A percentile compares a stretch with the other conserved stretches of the same genome.
These are phyloP conservation scores for Hestina assimilis DNA, from an alignment of 1,140 invertebrate genomes.

Conservation along the genomic window DNA sequence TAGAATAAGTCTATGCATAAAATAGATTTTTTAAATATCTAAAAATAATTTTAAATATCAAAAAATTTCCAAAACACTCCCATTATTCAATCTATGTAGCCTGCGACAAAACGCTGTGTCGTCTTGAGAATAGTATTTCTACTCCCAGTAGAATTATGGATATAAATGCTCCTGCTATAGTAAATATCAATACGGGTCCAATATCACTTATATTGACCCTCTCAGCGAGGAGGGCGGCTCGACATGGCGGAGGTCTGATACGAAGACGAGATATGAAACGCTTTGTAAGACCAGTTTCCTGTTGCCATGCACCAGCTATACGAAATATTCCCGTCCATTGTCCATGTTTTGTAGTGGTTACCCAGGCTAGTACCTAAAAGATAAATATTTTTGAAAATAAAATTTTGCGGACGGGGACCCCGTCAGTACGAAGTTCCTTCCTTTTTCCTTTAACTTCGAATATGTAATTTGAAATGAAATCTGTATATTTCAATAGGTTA, in stretches of 20 bases:
- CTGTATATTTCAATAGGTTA: too few relatives aligned
- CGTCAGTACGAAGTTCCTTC: too few relatives aligned
- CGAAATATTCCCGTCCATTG: constrained; percentile 47
- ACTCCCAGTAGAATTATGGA: constrained; percentile 42
- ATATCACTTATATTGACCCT: constrained; percentile 57
- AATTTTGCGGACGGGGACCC: too few relatives aligned
- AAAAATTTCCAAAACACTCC: too few relatives aligned
- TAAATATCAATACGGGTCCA: constrained; percentile 36
- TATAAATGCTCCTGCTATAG: constrained; percentile 27
- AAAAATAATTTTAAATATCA: too few relatives aligned
- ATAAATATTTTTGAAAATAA: too few relatives aligned
- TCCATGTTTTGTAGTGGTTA: constrained; percentile 45
- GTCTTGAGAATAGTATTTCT: constrained; percentile 34
- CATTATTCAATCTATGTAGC: not conserved
- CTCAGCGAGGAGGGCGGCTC: constrained; percentile 54
- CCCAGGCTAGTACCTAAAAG: constrained; percentile 43
- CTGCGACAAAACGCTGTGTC: not conserved
- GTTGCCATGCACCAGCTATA: constrained; percentile 43
- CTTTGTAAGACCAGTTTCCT: constrained; percentile 46
- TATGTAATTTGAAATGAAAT: too few relatives aligned
- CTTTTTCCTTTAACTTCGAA: too few relatives aligned
- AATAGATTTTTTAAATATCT: too few relatives aligned
- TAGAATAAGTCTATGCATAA: too few relatives aligned
- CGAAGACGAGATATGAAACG: constrained; percentile 39
- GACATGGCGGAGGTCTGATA: constrained; percentile 49